A percentile compares a stretch with the other conserved stretches of the same genome.
phyloP scores from a whole-genome alignment of 2,888 invertebrate genomes.

The Nasonia oneida region DNA sequence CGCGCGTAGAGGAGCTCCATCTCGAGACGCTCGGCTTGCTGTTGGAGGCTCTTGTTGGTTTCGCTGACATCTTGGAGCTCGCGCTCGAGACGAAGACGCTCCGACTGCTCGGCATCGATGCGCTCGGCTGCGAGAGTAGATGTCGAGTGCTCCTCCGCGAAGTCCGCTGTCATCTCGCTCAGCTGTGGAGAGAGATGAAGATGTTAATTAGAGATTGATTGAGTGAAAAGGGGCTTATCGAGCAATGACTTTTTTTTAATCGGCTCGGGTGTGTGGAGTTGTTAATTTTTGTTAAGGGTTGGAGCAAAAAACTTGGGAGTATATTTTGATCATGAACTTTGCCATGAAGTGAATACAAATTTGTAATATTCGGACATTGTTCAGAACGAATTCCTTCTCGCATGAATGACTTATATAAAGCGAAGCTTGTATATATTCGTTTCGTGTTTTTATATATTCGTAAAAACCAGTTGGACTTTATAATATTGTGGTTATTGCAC shows the following conservation, averaged over 20 bases:
- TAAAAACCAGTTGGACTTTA: neutral
- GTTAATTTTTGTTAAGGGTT: neutral
- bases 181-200: constrained; percentile 82
- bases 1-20: constrained; percentile 93
- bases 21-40: constrained; percentile 90
- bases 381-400: constrained; percentile 56
- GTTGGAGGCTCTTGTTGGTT: constrained; percentile 87
- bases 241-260: neutral
- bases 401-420: neutral
- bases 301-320: neutral
- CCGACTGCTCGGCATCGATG: constrained; percentile 93
- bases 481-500: constrained; percentile 11
- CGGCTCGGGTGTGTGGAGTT: neutral
- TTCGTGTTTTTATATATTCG: neutral
- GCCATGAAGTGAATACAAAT: too few relatives aligned
- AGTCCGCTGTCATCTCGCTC: constrained; percentile 94
- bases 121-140: constrained; percentile 93
- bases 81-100: constrained; percentile 91
- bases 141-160: constrained; percentile 95
- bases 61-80: constrained; percentile 91
- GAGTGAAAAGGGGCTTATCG: neutral
- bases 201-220: neutral
- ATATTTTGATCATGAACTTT: too few relatives aligned
- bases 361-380: neutral
- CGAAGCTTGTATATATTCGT: constrained; percentile 22